These are phyloP conservation scores for Cydia amplana DNA, from an alignment of 1,140 invertebrate genomes.

Conservation along the genomic window DNA sequence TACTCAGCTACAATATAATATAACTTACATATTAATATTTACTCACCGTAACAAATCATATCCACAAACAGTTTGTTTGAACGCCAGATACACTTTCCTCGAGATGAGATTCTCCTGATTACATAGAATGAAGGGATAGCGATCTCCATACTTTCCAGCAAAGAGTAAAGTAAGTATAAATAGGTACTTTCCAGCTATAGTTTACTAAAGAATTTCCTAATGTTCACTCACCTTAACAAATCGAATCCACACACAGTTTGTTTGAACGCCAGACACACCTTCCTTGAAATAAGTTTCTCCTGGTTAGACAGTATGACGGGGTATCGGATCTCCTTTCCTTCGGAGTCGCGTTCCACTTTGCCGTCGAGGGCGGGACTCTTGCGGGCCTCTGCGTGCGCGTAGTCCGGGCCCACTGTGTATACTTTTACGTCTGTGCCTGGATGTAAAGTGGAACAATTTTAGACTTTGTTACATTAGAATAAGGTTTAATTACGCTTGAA, in stretches of 20 bases:
- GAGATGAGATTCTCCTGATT: conserved; percentile 99
- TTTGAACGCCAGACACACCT: conserved; percentile 98
- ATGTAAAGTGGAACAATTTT: neutral
- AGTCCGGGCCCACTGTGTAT: conserved; percentile 93
- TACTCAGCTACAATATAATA: too few species aligned
- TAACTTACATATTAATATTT: too few species aligned
- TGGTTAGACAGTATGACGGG: conserved; percentile 98
- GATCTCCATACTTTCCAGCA: conserved; percentile 99
- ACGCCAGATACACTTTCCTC: conserved; percentile 97
- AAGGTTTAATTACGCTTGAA: too few species aligned
- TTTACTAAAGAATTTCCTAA: too few species aligned
- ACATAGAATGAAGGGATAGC: conserved; percentile 98
- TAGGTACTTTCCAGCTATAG: conserved; percentile 95
- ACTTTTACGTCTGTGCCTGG: conserved; percentile 83
- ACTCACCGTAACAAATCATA: conserved; percentile 95
- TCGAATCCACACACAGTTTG: conserved; percentile 99
- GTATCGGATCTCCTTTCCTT: conserved; percentile 99
- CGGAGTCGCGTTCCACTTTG: conserved; percentile 98
- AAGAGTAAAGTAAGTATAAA: too few species aligned
- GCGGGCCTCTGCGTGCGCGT: conserved; percentile 98
- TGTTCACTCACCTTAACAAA: neutral
- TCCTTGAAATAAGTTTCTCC: conserved; percentile 99
- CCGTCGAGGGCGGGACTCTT: conserved; percentile 99
- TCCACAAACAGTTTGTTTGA: conserved; percentile 99
- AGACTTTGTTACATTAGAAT: too few species aligned